Percentiles rank a stretch among this genome's conserved stretches.
Conservation (phyloP, 1,140 invertebrate species). For the Palaemon carinicauda region DNA sequence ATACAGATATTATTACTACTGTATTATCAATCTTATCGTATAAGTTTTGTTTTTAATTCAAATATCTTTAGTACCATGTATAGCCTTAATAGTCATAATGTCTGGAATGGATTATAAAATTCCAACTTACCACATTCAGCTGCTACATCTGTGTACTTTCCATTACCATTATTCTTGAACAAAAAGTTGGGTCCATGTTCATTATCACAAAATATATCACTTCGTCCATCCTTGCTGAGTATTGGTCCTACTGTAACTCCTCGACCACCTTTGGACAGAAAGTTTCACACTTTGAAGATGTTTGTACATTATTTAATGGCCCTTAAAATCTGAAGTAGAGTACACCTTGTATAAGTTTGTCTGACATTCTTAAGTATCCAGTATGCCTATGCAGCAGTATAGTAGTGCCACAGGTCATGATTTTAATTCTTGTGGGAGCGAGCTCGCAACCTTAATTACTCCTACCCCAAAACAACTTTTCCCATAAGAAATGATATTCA, state of each 20-base stretch:
- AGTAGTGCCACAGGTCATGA: too few relatives aligned
- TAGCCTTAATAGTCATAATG: too few relatives aligned
- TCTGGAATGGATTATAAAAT: too few relatives aligned
- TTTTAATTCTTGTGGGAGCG: too few relatives aligned
- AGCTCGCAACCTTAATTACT: too few relatives aligned
- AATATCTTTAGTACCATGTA: too few relatives aligned
- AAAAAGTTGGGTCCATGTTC: conserved; percentile 19
- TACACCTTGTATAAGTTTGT: too few relatives aligned
- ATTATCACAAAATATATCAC: conserved; percentile 23
- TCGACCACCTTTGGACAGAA: background rate
- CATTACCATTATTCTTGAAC: conserved; percentile 24
- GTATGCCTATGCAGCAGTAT: too few relatives aligned
- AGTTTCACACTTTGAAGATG: background rate
- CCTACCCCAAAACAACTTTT: too few relatives aligned
- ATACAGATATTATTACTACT: background rate
- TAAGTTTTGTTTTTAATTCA: too few relatives aligned
- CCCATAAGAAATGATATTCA: too few relatives aligned
- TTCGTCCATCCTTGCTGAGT: conserved; percentile 14
- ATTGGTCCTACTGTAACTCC: conserved; percentile 20
- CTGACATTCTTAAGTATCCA: too few relatives aligned
- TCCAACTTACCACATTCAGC: conserved; percentile 15
- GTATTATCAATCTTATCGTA: background rate
- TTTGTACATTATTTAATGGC: background rate
- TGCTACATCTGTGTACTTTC: conserved; percentile 22
- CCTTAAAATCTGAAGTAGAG: background rate